These are phyloP conservation scores for Catalaphyllia jardinei DNA, from an alignment of 64 coral and sea anemone species.

Conservation along the genomic window DNA sequence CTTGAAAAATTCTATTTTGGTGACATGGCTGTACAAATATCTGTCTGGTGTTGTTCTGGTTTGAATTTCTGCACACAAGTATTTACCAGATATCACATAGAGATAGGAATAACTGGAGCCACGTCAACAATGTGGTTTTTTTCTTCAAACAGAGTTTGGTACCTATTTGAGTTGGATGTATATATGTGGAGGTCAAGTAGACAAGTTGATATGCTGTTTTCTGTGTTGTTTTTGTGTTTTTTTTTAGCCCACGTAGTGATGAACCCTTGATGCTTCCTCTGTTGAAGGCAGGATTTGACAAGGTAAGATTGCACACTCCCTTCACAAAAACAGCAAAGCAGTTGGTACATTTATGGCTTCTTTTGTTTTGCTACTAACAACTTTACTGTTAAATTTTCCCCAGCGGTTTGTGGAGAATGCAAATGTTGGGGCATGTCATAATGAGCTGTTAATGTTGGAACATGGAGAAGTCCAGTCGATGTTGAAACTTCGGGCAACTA, in stretches of 20 bases:
- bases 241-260: slow-evolving; percentile 84
- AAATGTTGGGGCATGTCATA: slow-evolving; percentile 93
- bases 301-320: slow-evolving; percentile 45
- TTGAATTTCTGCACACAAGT: too few species aligned
- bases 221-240: not conserved
- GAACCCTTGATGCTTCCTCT: slow-evolving; percentile 79
- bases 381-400: not conserved
- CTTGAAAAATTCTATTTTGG: too few species aligned
- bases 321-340: not conserved
- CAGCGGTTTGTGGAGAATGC: slow-evolving; percentile 93
- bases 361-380: not conserved
- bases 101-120: too few species aligned
- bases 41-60: too few species aligned
- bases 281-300: slow-evolving; percentile 94
- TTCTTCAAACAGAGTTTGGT: too few species aligned
- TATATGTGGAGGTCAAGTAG: too few species aligned
- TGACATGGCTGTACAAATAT: too few species aligned
- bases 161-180: too few species aligned
- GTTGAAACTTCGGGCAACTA: slow-evolving; percentile 87
- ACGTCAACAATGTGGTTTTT: too few species aligned
- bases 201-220: too few species aligned
- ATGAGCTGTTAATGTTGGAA: slow-evolving; percentile 95
- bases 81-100: too few species aligned
- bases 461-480: slow-evolving; percentile 87
- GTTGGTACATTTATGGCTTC: not conserved